phyloP scores from a whole-genome alignment of 2,888 invertebrate genomes.

The Cantharis rustica region DNA sequence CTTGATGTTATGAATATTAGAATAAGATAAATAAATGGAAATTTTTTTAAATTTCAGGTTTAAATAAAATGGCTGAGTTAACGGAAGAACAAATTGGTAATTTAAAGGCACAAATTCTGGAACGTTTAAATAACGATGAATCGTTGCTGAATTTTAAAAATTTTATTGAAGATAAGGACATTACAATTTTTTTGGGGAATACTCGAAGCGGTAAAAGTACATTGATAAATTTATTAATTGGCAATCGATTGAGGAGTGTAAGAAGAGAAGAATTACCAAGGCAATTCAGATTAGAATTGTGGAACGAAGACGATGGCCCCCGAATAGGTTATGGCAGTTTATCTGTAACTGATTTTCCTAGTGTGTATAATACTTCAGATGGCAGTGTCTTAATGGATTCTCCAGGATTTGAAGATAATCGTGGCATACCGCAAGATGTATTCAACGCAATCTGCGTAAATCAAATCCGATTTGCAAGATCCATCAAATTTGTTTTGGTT shows the following conservation, averaged over 20 bases:
- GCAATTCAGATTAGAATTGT: background rate
- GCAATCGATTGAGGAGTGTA: background rate
- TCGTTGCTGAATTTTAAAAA: background rate
- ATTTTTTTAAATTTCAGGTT: background rate
- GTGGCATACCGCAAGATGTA: conserved; percentile 16
- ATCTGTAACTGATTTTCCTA: background rate
- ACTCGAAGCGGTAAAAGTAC: conserved; percentile 20
- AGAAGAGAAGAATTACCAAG: background rate
- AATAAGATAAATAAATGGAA: background rate
- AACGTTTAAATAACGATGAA: background rate
- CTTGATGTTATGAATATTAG: too few relatives aligned
- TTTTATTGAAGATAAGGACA: conserved; percentile 2
- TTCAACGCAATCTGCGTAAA: conserved; percentile 8
- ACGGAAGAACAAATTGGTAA: background rate
- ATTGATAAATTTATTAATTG: background rate
- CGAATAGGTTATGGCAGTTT: background rate
- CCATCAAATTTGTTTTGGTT: conserved; percentile 16
- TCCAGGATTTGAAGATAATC: conserved; percentile 20
- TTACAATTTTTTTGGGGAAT: conserved; percentile 7
- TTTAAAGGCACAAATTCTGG: background rate
- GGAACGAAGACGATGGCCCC: background rate
- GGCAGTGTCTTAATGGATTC: background rate
- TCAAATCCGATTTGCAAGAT: conserved; percentile 4
- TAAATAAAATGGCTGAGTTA: background rate
- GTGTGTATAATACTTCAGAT: background rate